Evolutionary conservation across 1,140 invertebrate species (phyloP).

Genomic region (Drosophila littoralis): DNA sequence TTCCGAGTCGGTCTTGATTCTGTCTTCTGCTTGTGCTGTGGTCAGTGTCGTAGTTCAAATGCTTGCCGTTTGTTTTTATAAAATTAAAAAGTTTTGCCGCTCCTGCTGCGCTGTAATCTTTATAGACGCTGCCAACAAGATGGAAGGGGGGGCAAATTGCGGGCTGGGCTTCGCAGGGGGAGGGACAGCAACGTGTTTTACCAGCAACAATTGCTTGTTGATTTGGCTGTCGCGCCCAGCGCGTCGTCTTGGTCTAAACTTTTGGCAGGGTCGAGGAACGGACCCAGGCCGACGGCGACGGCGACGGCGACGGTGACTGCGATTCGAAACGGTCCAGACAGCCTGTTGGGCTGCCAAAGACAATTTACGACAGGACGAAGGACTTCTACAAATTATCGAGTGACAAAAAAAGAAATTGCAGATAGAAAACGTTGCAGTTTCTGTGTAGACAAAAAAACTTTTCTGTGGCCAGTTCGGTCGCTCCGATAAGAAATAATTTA

Average conservation of each 20-base stretch:
- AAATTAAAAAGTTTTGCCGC: conserved; percentile 69
- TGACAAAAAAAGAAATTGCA: conserved; percentile 55
- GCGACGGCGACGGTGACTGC: conserved; percentile 28
- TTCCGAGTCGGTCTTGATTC: neutral
- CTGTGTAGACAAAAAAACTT: conserved; percentile 65
- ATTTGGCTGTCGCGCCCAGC: conserved; percentile 63
- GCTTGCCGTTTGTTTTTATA: conserved; percentile 72
- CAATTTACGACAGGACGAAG: conserved; percentile 72
- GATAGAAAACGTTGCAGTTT: conserved; percentile 33
- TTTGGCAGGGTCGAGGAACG: conserved; percentile 51
- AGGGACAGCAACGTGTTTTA: conserved; percentile 64
- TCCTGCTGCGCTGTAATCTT: conserved; percentile 40
- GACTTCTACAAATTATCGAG: conserved; percentile 77
- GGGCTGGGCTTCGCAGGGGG: neutral
- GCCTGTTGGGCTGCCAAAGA: conserved; percentile 69
- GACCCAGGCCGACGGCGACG: no score
- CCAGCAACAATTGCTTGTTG: conserved; percentile 79
- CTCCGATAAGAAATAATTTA: conserved; percentile 81
- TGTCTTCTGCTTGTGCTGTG: conserved; percentile 16
- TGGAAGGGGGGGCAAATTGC: neutral
- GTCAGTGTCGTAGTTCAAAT: conserved; percentile 51
- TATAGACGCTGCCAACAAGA: conserved; percentile 24
- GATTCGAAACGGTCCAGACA: conserved; percentile 32
- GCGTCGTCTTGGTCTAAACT: conserved; percentile 56
- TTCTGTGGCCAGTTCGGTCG: conserved; percentile 66